Evolutionary conservation across 2,888 invertebrate species (phyloP).

Genomic region (Noctua comes): DNA sequence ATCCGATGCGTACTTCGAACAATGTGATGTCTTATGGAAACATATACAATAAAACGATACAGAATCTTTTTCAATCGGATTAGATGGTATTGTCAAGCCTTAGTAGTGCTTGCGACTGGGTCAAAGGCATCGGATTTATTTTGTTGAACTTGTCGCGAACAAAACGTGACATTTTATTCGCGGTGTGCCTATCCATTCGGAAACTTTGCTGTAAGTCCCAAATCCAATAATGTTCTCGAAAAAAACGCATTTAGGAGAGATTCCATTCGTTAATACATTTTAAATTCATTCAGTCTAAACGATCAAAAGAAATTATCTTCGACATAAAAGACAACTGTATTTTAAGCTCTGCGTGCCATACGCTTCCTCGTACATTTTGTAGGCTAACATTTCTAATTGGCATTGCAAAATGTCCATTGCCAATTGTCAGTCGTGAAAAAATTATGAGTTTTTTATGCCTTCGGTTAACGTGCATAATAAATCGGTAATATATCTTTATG

Average conservation of each 20-base stretch:
- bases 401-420: slow-evolving; percentile 60
- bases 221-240: background rate
- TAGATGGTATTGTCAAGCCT: slow-evolving; percentile 77
- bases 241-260: background rate
- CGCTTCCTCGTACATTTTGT: slow-evolving; percentile 39
- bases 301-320: background rate
- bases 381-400: slow-evolving; percentile 59
- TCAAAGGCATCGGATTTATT: slow-evolving; percentile 76
- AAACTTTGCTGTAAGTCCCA: background rate
- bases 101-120: slow-evolving; percentile 73
- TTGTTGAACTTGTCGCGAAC: slow-evolving; percentile 53
- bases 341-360: slow-evolving; percentile 26
- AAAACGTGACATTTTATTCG: slow-evolving; percentile 26
- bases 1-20: slow-evolving; percentile 31
- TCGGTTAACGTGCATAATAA: slow-evolving; percentile 62
- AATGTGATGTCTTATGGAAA: slow-evolving; percentile 60
- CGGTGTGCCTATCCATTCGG: slow-evolving; percentile 1
- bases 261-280: background rate
- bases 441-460: slow-evolving; percentile 51
- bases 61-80: slow-evolving; percentile 80
- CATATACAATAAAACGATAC: slow-evolving; percentile 63
- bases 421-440: slow-evolving; percentile 55
- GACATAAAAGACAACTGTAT: slow-evolving; percentile 23
- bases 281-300: background rate
- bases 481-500: slow-evolving; percentile 60